These are phyloP conservation scores for Octopus sinensis DNA, from an alignment of 1,140 invertebrate species.

Conservation along the genomic window DNA sequence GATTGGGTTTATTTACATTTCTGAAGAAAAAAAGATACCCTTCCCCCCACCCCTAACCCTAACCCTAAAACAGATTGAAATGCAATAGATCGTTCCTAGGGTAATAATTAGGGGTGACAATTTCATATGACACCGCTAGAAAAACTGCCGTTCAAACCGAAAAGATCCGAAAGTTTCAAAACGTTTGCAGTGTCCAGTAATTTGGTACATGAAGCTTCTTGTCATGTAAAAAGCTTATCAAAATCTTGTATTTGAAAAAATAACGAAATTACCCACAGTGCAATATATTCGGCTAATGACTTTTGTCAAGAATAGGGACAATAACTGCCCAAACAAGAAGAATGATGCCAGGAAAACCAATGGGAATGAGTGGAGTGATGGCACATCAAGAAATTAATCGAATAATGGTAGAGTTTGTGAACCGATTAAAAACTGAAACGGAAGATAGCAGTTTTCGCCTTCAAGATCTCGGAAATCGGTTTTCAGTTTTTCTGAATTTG, in stretches of 20 bases:
- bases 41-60: too few species aligned
- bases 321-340: neutral
- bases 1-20: too few species aligned
- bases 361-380: neutral
- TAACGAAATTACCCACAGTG: constrained; percentile 8
- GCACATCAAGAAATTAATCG: constrained; percentile 10
- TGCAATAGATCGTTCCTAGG: too few species aligned
- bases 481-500: neutral
- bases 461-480: constrained; percentile 8
- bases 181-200: constrained; percentile 10
- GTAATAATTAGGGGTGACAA: too few species aligned
- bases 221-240: neutral
- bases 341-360: constrained; percentile 5
- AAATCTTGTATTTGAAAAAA: neutral
- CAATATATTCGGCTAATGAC: neutral
- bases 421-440: constrained; percentile 14
- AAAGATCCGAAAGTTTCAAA: constrained; percentile 3
- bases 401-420: constrained; percentile 14
- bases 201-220: constrained; percentile 8
- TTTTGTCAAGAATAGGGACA: neutral
- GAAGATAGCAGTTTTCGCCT: constrained; percentile 9
- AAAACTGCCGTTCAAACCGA: too few species aligned
- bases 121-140: too few species aligned
- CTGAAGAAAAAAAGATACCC: too few species aligned
- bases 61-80: too few species aligned